Percentiles rank a stretch among this genome's conserved stretches.
Evolutionary conservation across 2,888 invertebrate species (phyloP).

Genomic region (Hyalella azteca): DNA sequence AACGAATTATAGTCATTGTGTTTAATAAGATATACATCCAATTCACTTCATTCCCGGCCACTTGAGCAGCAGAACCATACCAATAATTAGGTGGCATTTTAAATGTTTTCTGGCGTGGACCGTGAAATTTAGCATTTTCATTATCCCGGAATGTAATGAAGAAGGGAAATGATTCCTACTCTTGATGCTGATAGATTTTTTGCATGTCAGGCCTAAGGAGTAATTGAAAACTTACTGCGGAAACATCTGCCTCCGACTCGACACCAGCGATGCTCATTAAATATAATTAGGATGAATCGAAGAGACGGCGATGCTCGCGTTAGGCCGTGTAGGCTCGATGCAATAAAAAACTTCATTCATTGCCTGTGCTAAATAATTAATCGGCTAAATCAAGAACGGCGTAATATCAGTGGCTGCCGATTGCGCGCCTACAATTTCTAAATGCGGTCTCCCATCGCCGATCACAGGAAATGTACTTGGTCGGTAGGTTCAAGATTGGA

Average conservation of each 20-base stretch:
- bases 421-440: too few species aligned
- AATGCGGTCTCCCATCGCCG: too few species aligned
- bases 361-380: too few species aligned
- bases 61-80: not conserved
- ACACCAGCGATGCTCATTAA: not conserved
- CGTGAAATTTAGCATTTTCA: conserved; percentile 2
- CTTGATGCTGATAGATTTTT: not conserved
- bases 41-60: not conserved
- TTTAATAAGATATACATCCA: too few species aligned
- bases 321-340: too few species aligned
- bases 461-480: too few species aligned
- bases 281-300: conserved; percentile 21
- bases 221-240: conserved; percentile 8
- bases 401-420: too few species aligned
- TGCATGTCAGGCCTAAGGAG: conserved; percentile 17
- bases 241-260: conserved; percentile 25
- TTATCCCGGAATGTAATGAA: not conserved
- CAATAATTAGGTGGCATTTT: not conserved
- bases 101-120: not conserved
- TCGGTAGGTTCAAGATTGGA: too few species aligned
- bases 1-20: too few species aligned
- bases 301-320: not conserved
- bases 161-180: not conserved
- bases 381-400: too few species aligned
- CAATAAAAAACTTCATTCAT: too few species aligned